Percentiles rank a stretch among this genome's conserved stretches.
Conservation (phyloP, 2,797 vertebrate species). For the Anniella stebbinsi region DNA sequence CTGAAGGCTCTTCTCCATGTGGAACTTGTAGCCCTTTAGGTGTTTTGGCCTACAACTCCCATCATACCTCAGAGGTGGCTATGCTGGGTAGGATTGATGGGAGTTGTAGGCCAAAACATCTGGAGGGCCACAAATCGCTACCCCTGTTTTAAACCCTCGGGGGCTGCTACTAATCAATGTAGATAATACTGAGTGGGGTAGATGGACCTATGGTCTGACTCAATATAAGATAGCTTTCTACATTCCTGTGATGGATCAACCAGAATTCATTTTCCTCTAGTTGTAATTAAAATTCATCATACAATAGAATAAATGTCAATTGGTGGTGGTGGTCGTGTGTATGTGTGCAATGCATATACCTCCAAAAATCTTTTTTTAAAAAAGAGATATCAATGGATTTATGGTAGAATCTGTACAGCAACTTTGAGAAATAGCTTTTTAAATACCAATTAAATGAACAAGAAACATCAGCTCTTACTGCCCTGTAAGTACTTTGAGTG, state of each 20-base stretch:
- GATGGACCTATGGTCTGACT: neutral
- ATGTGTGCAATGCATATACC: neutral
- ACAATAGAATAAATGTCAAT: neutral
- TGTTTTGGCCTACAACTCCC: no score
- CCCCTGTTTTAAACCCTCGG: no score
- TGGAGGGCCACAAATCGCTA: no score
- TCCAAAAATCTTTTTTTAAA: neutral
- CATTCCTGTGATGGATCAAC: slow-evolving; percentile 5
- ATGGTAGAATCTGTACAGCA: neutral
- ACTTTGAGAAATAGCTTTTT: slow-evolving; percentile 19
- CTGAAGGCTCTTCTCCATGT: no score
- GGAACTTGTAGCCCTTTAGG: no score
- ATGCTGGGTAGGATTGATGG: no score
- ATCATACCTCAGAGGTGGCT: no score
- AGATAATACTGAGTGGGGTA: no score
- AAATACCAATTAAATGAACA: neutral
- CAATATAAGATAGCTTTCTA: neutral
- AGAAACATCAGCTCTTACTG: slow-evolving; percentile 7
- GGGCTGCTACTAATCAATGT: no score
- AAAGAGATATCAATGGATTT: slow-evolving; percentile 34
- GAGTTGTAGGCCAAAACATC: no score
- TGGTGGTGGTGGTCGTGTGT: no score
- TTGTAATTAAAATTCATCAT: slow-evolving; percentile 49
- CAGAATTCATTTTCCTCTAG: neutral
- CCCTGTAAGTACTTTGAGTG: slow-evolving; percentile 9